Evolutionary conservation across 1,140 invertebrate species (phyloP), one percentile per base, ranked within the genome.

Genomic region (Drosophila murphyi): DNA sequence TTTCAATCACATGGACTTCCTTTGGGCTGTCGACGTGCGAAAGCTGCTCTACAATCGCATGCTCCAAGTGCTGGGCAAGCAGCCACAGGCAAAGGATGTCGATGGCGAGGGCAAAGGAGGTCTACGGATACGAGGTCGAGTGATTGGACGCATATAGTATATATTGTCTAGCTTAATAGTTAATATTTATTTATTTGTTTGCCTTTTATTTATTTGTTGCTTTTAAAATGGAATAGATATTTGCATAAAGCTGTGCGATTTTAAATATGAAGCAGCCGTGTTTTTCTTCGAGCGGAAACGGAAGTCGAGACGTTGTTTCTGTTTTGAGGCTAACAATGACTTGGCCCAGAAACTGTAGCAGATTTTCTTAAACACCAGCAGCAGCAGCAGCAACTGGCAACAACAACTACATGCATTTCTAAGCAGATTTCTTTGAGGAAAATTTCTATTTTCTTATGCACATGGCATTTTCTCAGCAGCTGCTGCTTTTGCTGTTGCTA

Each of bases 1-100:
- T 61, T 96, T 95, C 64, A 95, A 95, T 79, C 95, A 96, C 77
- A 81, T 95, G 63, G 95, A 96, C 73, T 96, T 95, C 75, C 89
- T 96, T 6, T 96, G 95, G 93, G 95, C 94, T 0, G 94, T 93
- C 35, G 93, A 96, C 65, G 95, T 94, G 0, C 93, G 94, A 35
- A 89, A 85, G 37, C 86, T 95, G 10, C 82, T 96, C 0, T 96
- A 96, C 67, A 81, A 94, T 43, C 91, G 94, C n/a, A 81, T 95
- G 39, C 72, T 95, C 41, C 93, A 93, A 41, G 86, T 91, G 48
- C 77, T 87, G 6, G 82, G 80, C 43, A 82, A 82, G 29, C 34
- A 54, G 20, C 72, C 71, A 2, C 8, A 28, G 32, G 12, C 50
- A 35, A 70, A 63, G 52, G 45, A 62, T 28, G 2, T 0, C 2